A percentile compares a stretch with the other conserved stretches of the same genome.
Evolutionary conservation across 1,140 invertebrate genomes (phyloP).

Genomic region (Carcinoscorpius rotundicauda): DNA sequence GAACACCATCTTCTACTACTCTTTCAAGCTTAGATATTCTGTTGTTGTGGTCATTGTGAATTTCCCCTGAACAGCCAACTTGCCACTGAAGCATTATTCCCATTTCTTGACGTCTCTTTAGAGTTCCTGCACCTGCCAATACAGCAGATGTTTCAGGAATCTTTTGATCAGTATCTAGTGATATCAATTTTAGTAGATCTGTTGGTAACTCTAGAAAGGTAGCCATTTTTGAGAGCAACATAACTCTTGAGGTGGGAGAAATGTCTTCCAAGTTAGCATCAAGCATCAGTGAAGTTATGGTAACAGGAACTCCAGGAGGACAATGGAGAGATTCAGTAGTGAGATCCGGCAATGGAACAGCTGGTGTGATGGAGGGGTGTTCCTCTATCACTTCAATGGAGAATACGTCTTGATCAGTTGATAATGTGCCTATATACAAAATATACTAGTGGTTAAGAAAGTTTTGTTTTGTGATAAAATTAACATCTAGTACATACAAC

Average conservation of each 20-base stretch:
- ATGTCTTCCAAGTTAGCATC: slow-evolving; percentile 30
- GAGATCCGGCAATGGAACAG: slow-evolving; percentile 1
- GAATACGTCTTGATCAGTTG: slow-evolving; percentile 39
- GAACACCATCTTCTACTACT: slow-evolving; percentile 46
- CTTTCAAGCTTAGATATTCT: slow-evolving; percentile 46
- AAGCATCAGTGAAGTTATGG: slow-evolving; percentile 30
- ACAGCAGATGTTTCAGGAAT: slow-evolving; percentile 37
- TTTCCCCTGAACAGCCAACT: slow-evolving; percentile 51
- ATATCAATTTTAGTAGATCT: slow-evolving; percentile 37
- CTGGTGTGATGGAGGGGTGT: slow-evolving; percentile 9
- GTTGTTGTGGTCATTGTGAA: slow-evolving; percentile 42
- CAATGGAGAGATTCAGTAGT: slow-evolving; percentile 17
- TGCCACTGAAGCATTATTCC: slow-evolving; percentile 43
- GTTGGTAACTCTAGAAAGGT: slow-evolving; percentile 26
- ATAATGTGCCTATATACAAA: slow-evolving; percentile 12
- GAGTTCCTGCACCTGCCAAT: slow-evolving; percentile 45
- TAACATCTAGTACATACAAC: neutral
- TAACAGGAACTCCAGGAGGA: slow-evolving; percentile 28
- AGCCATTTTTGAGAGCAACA: slow-evolving; percentile 26
- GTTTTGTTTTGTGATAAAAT: slow-evolving; percentile 22
- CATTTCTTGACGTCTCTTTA: slow-evolving; percentile 36
- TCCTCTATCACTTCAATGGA: slow-evolving; percentile 41
- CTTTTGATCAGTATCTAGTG: slow-evolving; percentile 28
- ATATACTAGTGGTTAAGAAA: too few species aligned
- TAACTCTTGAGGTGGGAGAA: slow-evolving; percentile 22